Conservation (phyloP, 2,888 invertebrate species). For the Oxyteleia sp. region DNA sequence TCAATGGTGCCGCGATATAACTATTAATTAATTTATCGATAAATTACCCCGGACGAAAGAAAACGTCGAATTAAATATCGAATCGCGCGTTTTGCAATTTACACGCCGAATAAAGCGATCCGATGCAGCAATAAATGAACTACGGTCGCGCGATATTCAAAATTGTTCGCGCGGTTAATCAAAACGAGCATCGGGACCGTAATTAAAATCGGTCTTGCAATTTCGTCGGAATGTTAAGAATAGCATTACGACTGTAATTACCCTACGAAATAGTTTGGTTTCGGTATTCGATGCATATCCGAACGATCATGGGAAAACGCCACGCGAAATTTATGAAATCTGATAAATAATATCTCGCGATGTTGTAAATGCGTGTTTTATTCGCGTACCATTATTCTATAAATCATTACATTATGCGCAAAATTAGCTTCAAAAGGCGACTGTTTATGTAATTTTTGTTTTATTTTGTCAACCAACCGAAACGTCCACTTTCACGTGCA, state of each 20-base stretch:
- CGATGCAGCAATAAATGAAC: neutral
- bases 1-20: slow-evolving; percentile 23
- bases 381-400: slow-evolving; percentile 9
- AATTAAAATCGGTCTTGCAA: slow-evolving; percentile 36
- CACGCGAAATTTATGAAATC: slow-evolving; percentile 39
- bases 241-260: slow-evolving; percentile 28
- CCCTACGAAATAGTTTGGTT: slow-evolving; percentile 9
- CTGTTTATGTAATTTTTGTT: slow-evolving; percentile 27
- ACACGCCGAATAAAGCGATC: slow-evolving; percentile 1
- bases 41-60: slow-evolving; percentile 30
- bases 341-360: slow-evolving; percentile 36
- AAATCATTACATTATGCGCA: slow-evolving; percentile 35
- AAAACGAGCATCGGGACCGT: slow-evolving; percentile 1
- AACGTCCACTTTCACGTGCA: slow-evolving; percentile 72
- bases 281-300: slow-evolving; percentile 4
- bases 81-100: slow-evolving; percentile 17
- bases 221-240: slow-evolving; percentile 29
- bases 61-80: slow-evolving; percentile 26
- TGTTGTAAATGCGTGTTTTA: slow-evolving; percentile 34
- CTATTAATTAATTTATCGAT: slow-evolving; percentile 51
- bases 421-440: slow-evolving; percentile 22
- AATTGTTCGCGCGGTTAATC: slow-evolving; percentile 32
- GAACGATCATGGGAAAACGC: slow-evolving; percentile 30
- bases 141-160: slow-evolving; percentile 19
- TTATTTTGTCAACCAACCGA: slow-evolving; percentile 53